Base-by-base conservation (phyloP, 1,140 invertebrate species). In the Mercenaria mercenaria region DNA sequence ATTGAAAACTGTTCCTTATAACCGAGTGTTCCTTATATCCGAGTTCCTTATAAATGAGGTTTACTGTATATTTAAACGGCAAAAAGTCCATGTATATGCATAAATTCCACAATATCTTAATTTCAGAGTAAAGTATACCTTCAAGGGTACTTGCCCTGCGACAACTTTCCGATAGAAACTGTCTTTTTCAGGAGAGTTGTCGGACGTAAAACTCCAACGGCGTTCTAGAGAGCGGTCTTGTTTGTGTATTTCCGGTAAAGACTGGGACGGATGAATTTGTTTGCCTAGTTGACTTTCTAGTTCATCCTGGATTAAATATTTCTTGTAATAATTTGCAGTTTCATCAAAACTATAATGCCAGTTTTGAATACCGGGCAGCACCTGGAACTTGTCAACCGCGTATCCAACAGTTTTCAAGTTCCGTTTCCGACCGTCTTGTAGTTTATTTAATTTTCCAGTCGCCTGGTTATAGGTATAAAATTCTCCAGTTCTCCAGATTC, bases 221-320 rank as follows among this genome's bases (percentile, higher is more conserved):
- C 67, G 39, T 10, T 56, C 2, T 59, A 85, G 64, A 39, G 37
- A 39, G 39, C 47, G 26, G 18, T 32, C 41, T 23, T 37, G 50
- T 43, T 15, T 43, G n/a, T 69, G 81, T 32, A 76, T 23, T 26
- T 85, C 83, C 29, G 83, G 83, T 8, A 85, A 39, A n/a, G 83
- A 85, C 0, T 56, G 67, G 0, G 67, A 32, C 6, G 64, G 43
- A 23, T 74, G 64, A 32, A 20, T 23, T 77, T 59, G 29, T 32
- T 37, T 50, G 0, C 8, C 26, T 10, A 76, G 50, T 34, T 79
- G 56, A 0, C 41, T 88, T 52, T 81, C 86, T 81, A 88, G 0
- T 37, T 88, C 77, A 39, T 81, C 77, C 41, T 88, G 86, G 11
- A 88, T 80, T 26, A 88, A 50, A 72, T 88, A 88, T 37, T 88